phyloP scores from a whole-genome alignment of 2,113 vertebrate species.

The Leptobrachium leishanense region DNA sequence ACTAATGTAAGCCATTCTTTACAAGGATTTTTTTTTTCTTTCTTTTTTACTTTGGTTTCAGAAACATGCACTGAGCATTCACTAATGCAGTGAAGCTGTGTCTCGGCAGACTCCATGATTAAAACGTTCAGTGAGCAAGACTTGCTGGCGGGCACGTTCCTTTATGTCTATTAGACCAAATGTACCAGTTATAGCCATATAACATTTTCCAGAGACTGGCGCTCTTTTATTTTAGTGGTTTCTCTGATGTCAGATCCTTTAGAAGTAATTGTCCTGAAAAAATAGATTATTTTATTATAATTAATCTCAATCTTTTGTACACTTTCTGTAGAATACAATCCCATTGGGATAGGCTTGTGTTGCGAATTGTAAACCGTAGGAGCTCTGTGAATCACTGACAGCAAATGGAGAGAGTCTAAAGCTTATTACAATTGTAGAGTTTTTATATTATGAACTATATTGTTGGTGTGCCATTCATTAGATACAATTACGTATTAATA shows the following conservation, averaged over 20 bases:
- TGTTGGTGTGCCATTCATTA: not conserved
- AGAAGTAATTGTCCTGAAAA: not conserved
- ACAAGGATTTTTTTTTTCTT: constrained; percentile 42
- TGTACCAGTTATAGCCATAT: constrained; percentile 51
- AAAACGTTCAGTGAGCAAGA: constrained; percentile 35
- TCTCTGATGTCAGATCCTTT: not conserved
- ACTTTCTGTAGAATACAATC: not conserved
- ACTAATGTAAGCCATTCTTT: constrained; percentile 65
- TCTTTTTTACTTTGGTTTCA: constrained; percentile 55
- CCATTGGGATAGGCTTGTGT: no score
- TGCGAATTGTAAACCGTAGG: not conserved
- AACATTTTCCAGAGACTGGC: constrained; percentile 50
- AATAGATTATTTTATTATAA: not conserved
- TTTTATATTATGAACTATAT: not conserved
- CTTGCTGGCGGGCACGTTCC: constrained; percentile 49
- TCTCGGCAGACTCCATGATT: constrained; percentile 40
- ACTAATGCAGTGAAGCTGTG: constrained; percentile 37
- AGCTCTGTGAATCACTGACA: not conserved
- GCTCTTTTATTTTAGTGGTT: constrained; percentile 13
- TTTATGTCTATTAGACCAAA: constrained; percentile 43
- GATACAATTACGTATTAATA: not conserved
- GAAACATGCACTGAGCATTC: constrained; percentile 52
- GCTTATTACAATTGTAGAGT: not conserved
- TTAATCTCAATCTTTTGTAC: not conserved
- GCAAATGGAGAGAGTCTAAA: not conserved